Percentiles rank a stretch among this genome's conserved stretches.
Evolutionary conservation across 2,888 invertebrate species (phyloP).

Genomic region (Caenorhabditis plicata): DNA sequence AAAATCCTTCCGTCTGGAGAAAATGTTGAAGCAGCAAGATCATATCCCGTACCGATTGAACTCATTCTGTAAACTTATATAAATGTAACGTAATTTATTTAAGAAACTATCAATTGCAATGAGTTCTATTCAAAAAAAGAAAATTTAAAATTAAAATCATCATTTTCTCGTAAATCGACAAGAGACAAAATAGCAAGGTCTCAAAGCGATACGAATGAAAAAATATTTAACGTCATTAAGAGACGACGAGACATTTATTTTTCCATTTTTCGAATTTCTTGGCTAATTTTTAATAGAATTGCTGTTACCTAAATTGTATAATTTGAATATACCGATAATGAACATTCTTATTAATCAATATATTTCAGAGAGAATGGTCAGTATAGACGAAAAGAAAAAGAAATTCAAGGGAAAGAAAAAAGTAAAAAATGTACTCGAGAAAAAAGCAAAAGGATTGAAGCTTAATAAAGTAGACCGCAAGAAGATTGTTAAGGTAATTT

Average conservation of each 20-base stretch:
- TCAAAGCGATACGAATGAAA: not conserved
- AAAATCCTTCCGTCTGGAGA: conserved; percentile 98
- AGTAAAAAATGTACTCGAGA: conserved; percentile 44
- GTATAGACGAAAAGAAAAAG: conserved; percentile 21
- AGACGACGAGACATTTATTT: conserved; percentile 2
- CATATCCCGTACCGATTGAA: conserved; percentile 95
- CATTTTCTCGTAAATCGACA: not conserved
- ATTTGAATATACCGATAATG: not conserved
- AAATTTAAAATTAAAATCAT: not conserved
- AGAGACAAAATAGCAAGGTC: not conserved
- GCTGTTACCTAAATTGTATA: not conserved
- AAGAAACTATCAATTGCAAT: no score
- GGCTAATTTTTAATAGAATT: not conserved
- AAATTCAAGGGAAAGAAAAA: conserved; percentile 43
- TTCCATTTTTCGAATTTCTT: conserved; percentile 10
- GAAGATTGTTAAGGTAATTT: conserved; percentile 36
- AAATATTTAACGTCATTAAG: not conserved
- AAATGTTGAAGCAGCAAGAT: conserved; percentile 99
- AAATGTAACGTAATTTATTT: no score
- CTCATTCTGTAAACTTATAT: conserved; percentile 73
- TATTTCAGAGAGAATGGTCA: conserved; percentile 19
- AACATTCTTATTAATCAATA: not conserved
- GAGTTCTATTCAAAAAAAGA: no score
- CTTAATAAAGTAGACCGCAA: conserved; percentile 46
- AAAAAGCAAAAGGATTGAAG: conserved; percentile 47